A percentile compares a stretch with the other conserved stretches of the same genome.
Conservation (phyloP, 2,113 vertebrate genomes). For the human region GRCh38 chr3:176010501-176011000, state of each 20-base stretch:
- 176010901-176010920: no score
- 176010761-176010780: background rate
- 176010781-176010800: background rate
- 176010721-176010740: background rate
- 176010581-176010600: background rate
- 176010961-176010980: fast-evolving
- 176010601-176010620: background rate
- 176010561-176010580: background rate
- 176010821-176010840: background rate
- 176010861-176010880: no score
- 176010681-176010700: background rate
- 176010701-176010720: background rate
- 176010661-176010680: background rate
- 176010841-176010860: no score
- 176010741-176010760: background rate
- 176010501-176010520: background rate
- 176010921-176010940: background rate
- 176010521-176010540: background rate
- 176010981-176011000: background rate
- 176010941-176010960: background rate
- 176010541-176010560: background rate
- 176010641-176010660: background rate
- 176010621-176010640: background rate
- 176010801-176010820: background rate
- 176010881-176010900: no score